phyloP scores from a whole-genome alignment of 2,888 invertebrate genomes.

The Agriopis leucophaearia region DNA sequence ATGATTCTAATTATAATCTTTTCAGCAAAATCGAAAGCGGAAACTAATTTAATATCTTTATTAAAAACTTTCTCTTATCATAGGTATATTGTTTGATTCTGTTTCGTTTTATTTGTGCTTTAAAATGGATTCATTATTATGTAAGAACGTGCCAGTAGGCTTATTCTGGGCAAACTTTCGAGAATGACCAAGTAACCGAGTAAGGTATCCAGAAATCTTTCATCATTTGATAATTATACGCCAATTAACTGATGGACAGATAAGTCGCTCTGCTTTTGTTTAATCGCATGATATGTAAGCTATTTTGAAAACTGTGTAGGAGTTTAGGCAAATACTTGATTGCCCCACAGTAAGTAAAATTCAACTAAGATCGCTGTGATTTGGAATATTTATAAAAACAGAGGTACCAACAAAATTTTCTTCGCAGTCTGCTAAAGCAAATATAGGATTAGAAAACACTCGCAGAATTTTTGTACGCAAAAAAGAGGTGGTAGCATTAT shows the following conservation, averaged over 20 bases:
- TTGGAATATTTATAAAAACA: too few relatives aligned
- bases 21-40: slow-evolving; percentile 29
- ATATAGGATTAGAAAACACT: too few relatives aligned
- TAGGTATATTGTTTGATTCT: slow-evolving; percentile 41
- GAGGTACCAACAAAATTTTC: too few relatives aligned
- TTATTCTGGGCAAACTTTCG: slow-evolving; percentile 31
- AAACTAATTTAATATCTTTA: slow-evolving; percentile 39
- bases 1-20: slow-evolving; percentile 31
- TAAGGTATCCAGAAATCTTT: slow-evolving; percentile 18
- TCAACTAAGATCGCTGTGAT: too few relatives aligned
- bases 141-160: slow-evolving; percentile 31
- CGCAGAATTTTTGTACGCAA: too few relatives aligned
- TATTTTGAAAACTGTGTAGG: too few relatives aligned
- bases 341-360: too few relatives aligned
- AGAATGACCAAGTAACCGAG: slow-evolving; percentile 27
- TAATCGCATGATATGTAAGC: not conserved
- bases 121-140: slow-evolving; percentile 41
- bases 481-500: too few relatives aligned
- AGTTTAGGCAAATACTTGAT: too few relatives aligned
- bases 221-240: slow-evolving; percentile 38
- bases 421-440: too few relatives aligned
- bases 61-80: slow-evolving; percentile 44
- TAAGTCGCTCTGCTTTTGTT: slow-evolving; percentile 5
- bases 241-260: slow-evolving; percentile 19
- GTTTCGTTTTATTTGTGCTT: slow-evolving; percentile 41